Evolutionary conservation across 2,888 invertebrate genomes (phyloP).

Genomic region (Epiblema foenella): DNA sequence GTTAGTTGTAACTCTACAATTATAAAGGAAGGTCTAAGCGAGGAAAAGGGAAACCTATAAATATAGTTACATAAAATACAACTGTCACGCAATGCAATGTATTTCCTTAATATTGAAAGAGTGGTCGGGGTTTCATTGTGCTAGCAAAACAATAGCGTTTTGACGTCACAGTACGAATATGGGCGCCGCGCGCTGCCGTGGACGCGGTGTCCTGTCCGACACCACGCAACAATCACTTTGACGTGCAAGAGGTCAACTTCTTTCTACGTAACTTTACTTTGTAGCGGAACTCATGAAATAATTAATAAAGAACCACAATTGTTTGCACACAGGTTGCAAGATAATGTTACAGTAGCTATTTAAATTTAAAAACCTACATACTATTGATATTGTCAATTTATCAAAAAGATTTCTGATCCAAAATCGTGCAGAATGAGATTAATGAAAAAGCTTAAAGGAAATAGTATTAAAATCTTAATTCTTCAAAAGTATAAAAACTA

Average conservation of each 20-base stretch:
- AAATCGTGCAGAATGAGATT: too few species aligned
- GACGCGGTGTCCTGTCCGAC: constrained; percentile 9
- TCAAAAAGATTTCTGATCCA: background rate
- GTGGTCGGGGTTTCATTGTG: constrained; percentile 30
- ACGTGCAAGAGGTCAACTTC: constrained; percentile 28
- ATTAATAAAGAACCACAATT: background rate
- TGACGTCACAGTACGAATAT: constrained; percentile 16
- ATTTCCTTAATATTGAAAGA: constrained; percentile 21
- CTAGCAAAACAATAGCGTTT: constrained; percentile 28
- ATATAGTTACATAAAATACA: background rate
- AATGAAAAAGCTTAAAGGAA: background rate
- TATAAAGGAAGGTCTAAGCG: background rate
- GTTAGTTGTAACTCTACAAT: background rate
- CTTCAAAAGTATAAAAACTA: background rate
- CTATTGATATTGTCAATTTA: background rate
- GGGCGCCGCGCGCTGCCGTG: constrained; percentile 7
- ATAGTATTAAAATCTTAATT: background rate
- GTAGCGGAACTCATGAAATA: background rate
- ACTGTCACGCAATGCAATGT: constrained; percentile 1
- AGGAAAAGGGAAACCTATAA: background rate
- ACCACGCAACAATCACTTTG: constrained; percentile 26
- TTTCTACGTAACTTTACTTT: background rate
- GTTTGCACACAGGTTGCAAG: constrained; percentile 1
- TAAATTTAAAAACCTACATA: background rate
- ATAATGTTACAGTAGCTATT: background rate